phyloP scores from a whole-genome alignment of 2,797 vertebrate species.

The Rhabdophis nuchalis region DNA sequence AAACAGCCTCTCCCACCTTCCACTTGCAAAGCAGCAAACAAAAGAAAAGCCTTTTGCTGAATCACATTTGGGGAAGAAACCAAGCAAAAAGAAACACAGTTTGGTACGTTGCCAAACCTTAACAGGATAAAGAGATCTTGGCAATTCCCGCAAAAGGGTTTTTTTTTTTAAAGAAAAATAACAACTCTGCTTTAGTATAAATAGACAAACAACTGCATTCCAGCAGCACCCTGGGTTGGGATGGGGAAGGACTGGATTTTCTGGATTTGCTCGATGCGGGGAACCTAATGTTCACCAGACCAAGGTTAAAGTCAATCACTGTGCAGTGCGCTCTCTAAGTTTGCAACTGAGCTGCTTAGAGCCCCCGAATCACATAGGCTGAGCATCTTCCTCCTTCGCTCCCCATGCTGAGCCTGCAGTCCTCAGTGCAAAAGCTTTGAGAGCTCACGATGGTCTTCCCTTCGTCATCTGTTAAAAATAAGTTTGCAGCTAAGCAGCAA shows the following conservation, averaged over 20 bases:
- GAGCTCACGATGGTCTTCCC: not conserved
- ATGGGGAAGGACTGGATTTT: not conserved
- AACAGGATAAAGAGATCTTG: not conserved
- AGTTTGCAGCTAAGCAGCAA: no score
- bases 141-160: not conserved
- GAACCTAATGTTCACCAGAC: not conserved
- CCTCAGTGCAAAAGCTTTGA: not conserved
- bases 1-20: not conserved
- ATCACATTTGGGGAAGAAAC: not conserved
- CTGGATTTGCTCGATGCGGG: not conserved
- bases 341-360: not conserved
- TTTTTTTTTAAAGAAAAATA: no score
- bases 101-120: not conserved
- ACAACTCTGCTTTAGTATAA: not conserved
- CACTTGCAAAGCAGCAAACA: not conserved
- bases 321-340: not conserved
- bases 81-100: not conserved
- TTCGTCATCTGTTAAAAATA: not conserved
- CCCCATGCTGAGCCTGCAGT: not conserved
- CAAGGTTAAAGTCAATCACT: not conserved
- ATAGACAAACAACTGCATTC: not conserved
- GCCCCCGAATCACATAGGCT: not conserved
- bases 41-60: not conserved
- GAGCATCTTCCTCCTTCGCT: not conserved
- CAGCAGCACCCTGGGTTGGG: not conserved